These are phyloP conservation scores for Typhlichthys eigenmanni DNA, from an alignment of 2,797 vertebrate species.

Conservation along the genomic window DNA sequence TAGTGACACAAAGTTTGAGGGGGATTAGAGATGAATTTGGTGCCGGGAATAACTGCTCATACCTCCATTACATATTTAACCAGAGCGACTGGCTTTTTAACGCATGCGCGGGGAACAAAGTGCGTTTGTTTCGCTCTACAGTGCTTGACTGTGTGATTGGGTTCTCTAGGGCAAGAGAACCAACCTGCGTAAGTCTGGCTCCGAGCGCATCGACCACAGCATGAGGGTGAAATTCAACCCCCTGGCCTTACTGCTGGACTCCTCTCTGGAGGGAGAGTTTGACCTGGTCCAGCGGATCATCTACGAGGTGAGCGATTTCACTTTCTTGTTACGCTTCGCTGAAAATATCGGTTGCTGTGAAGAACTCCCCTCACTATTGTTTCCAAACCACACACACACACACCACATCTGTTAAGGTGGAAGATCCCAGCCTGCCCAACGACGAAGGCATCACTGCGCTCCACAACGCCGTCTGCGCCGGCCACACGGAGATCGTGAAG, in stretches of 20 bases:
- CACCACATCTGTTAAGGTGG: slow-evolving; percentile 77
- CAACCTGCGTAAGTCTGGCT: slow-evolving; percentile 90
- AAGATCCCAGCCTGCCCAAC: slow-evolving; percentile 93
- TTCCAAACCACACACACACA: background rate
- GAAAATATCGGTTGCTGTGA: background rate
- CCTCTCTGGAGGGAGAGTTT: slow-evolving; percentile 95
- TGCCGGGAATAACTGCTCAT: slow-evolving; percentile 29
- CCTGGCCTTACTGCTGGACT: slow-evolving; percentile 91
- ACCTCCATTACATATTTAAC: background rate
- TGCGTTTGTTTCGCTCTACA: background rate
- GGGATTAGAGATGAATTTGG: slow-evolving; percentile 44
- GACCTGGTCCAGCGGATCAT: slow-evolving; percentile 98
- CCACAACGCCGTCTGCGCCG: slow-evolving; percentile 95
- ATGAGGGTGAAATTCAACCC: slow-evolving; percentile 98
- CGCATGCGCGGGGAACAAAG: background rate
- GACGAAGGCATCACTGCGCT: slow-evolving; percentile 97
- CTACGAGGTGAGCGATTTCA: slow-evolving; percentile 84
- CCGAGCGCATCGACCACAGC: slow-evolving; percentile 88
- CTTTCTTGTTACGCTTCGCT: background rate
- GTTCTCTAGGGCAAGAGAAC: slow-evolving; percentile 90
- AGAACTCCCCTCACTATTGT: too few relatives aligned
- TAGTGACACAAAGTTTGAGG: slow-evolving; percentile 32
- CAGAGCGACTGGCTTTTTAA: background rate
- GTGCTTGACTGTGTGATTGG: slow-evolving; percentile 19
- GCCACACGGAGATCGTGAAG: slow-evolving; percentile 95